Conservation (phyloP, 2,113 vertebrate genomes). For the Cololabis saira region DNA sequence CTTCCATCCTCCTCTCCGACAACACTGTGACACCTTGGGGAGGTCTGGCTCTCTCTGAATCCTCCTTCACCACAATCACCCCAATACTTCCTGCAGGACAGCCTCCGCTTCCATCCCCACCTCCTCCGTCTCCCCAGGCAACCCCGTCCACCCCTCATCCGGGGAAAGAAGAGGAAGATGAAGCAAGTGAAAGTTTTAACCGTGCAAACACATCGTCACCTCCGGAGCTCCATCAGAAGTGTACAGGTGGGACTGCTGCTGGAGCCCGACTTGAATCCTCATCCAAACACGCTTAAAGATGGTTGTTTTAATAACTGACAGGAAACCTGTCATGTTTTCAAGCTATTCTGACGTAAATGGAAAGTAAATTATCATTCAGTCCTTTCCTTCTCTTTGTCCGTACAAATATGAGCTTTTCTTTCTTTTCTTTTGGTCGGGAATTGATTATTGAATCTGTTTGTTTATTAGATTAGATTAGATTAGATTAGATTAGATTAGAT, state of each 20-base stretch:
- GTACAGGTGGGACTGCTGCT: constrained; percentile 25
- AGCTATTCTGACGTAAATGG: no score
- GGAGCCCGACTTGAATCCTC: no score
- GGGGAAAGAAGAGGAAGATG: constrained; percentile 15
- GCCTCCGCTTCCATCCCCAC: constrained; percentile 17
- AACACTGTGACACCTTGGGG: constrained; percentile 80
- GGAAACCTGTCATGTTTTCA: no score
- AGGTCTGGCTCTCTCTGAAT: constrained; percentile 72
- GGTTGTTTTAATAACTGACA: no score
- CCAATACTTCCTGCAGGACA: constrained; percentile 28
- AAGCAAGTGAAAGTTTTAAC: constrained; percentile 33
- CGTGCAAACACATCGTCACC: constrained; percentile 34
- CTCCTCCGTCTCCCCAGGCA: constrained; percentile 37
- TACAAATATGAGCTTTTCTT: no score
- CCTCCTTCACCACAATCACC: constrained; percentile 74
- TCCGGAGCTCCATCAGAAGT: constrained; percentile 12
- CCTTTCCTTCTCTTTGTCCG: no score
- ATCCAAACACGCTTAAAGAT: no score
- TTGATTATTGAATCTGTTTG: no score
- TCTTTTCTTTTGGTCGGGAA: no score
- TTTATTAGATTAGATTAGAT: no score
- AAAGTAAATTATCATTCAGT: no score
- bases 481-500: no score
- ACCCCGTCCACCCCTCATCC: constrained; percentile 19
- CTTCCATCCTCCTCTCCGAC: constrained; percentile 48